Evolutionary conservation across 2,888 invertebrate species (phyloP), one percentile per base, ranked within the genome.

Genomic region (Dryobotodes eremita): DNA sequence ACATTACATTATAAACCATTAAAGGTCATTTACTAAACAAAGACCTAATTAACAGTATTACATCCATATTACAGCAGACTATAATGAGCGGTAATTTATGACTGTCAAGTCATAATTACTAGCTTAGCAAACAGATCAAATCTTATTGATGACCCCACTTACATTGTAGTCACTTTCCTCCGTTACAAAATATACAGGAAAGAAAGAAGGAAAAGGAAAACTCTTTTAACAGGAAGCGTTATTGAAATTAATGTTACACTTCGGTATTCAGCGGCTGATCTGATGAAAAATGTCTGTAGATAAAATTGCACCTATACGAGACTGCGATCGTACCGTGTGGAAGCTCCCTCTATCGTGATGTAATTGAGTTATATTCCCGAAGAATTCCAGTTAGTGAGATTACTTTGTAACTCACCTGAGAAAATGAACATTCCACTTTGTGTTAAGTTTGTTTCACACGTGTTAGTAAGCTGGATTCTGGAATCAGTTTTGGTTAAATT

Each of bases 291-390:
- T 90, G 79, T 86, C 82, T 86, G 87, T 80, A 88, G 88, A 80
- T 85, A 88, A 85, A 83, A 68, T 73, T 79, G 53, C 79, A 75
- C 75, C 31, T 36, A 36, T 70, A 78, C 77, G 72, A 72, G 61
- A 73, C 53, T 71, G 71, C 71, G 73, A 66, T 65, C 69, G 71
- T 71, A 64, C 31, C 70, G 61, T 72, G 71, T 55, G 57, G 59
- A 13, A 50, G 76, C 62, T 31, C 55, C 50, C 57, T 83, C 73
- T 75, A 80, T 82, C 77, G 80, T 84, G 86, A 83, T 80, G 59
- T 92, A 91, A 93, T 93, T 91, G 91, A 93, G 89, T 91, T 92
- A 90, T 86, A 86, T 86, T 79, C 77, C 80, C 71, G 83, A 82
- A 83, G 88, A 88, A 89, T 81, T 89, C 86, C 83, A 82, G 79